Base-by-base conservation (phyloP, 2,797 vertebrate species). In the Sebastolobus alascanus region DNA sequence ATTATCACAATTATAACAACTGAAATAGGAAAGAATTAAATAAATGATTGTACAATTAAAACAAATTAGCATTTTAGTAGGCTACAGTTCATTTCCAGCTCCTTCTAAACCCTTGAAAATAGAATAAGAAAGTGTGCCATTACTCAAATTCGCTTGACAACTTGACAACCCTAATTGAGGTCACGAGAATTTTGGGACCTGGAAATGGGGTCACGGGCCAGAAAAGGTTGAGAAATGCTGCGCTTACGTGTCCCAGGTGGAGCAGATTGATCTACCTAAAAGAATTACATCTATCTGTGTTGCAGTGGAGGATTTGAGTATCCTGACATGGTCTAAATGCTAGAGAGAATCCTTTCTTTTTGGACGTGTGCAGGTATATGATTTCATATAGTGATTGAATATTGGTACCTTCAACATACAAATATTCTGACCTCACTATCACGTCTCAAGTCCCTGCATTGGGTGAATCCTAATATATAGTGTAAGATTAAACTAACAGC, bases 131-230 rank as follows among this genome's bases (percentile, higher is more conserved):
- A 84, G 74, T 81, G 8, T 89, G 70, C 75, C 79, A 60, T 5
- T 20, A 14, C 18, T 68, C 50, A 61, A 55, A 76, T 69, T 46
- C 71, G 55, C 74, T 35, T 75, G 73, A 85, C 89, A 66, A 73
- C 70, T 54, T 84, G 73, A 88, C 82, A 40, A 64, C 27, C 72
- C 43, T 82, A 82, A 83, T 84, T 84, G 72, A 64, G 78, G 88
- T 85, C 73, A 76, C 20, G 75, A 71, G 75, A 85, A 88, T 87
- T 86, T 89, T 59, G 27, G 80, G 85, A 86, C 37, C 56, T 68
- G 31, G 83, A 70, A 84, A 87, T 3, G 61, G 52, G 80, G 85
- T 87, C 89, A 73, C 18, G 13, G 78, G 60, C 37, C 72, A 64
- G 68, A 65, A 66, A 46, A 63, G 22, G 61, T 60, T 35, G 59